A percentile compares a stretch with the other conserved stretches of the same genome.
Evolutionary conservation across 1,140 invertebrate genomes (phyloP).

Genomic region (Conus ventricosus): DNA sequence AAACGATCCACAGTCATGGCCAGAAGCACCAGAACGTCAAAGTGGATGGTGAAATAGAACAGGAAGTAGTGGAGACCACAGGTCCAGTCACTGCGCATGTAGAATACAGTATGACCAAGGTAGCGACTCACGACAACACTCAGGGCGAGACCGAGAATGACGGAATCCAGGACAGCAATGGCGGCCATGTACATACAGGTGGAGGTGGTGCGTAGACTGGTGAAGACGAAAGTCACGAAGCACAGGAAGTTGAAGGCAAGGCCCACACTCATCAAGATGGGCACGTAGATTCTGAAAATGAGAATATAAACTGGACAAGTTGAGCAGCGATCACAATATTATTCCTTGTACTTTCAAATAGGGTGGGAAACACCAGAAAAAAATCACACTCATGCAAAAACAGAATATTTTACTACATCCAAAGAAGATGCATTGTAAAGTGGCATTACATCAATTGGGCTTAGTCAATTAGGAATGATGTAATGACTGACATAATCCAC

Average conservation of each 20-base stretch:
- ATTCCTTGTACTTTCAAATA: too few species aligned
- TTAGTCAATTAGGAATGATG: too few species aligned
- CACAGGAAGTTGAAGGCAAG: constrained; percentile 36
- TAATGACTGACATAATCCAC: too few species aligned
- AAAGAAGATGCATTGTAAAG: too few species aligned
- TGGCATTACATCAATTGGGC: too few species aligned
- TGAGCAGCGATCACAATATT: too few species aligned
- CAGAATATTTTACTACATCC: too few species aligned
- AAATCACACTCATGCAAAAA: too few species aligned
- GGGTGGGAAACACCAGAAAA: too few species aligned
- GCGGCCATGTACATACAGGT: constrained; percentile 66
- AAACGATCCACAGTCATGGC: constrained; percentile 64
- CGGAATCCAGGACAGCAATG: constrained; percentile 59
- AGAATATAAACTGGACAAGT: too few species aligned
- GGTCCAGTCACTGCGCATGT: constrained; percentile 1
- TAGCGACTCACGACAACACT: neutral
- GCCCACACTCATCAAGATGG: neutral
- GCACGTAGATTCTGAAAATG: neutral
- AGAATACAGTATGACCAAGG: constrained; percentile 1
- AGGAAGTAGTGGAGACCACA: constrained; percentile 47
- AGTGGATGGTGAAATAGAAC: constrained; percentile 52
- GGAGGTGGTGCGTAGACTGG: constrained; percentile 53
- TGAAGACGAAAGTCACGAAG: constrained; percentile 56
- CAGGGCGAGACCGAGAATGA: constrained; percentile 49
- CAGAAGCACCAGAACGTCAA: constrained; percentile 59